phyloP scores from a whole-genome alignment of 2,797 vertebrate species.

The Aulostomus chinensis region DNA sequence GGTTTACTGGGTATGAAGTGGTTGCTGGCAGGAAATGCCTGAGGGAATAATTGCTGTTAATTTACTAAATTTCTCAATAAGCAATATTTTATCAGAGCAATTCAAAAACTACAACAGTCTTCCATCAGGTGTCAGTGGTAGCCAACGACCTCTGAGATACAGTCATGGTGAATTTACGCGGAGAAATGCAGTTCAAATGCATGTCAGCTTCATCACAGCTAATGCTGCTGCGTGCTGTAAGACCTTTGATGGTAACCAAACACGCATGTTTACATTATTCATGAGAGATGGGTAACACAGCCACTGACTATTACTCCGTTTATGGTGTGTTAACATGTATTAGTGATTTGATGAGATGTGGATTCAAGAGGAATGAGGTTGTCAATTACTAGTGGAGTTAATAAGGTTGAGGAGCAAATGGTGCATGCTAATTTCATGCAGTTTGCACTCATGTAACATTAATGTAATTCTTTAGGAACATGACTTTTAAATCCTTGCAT shows the following conservation, averaged over 20 bases:
- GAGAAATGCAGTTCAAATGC: slow-evolving; percentile 60
- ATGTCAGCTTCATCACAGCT: slow-evolving; percentile 56
- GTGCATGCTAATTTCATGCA: slow-evolving; percentile 60
- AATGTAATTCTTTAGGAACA: slow-evolving; percentile 59
- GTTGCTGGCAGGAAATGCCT: slow-evolving; percentile 29
- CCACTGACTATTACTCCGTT: slow-evolving; percentile 65
- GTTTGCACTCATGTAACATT: slow-evolving; percentile 61
- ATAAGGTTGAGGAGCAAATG: slow-evolving; percentile 69
- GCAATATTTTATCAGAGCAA: slow-evolving; percentile 56
- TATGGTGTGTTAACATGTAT: slow-evolving; percentile 74
- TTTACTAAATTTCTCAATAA: slow-evolving; percentile 48
- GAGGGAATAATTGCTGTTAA: slow-evolving; percentile 56
- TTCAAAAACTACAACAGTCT: slow-evolving; percentile 54
- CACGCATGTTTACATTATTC: slow-evolving; percentile 71
- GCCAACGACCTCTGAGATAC: slow-evolving; percentile 53
- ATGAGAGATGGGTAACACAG: slow-evolving; percentile 69
- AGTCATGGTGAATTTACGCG: slow-evolving; percentile 37
- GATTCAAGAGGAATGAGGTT: slow-evolving; percentile 60
- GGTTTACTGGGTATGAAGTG: slow-evolving; percentile 51
- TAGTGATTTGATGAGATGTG: slow-evolving; percentile 73
- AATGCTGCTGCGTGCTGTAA: slow-evolving; percentile 43
- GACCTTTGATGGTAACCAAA: slow-evolving; percentile 65
- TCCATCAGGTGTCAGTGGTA: slow-evolving; percentile 56
- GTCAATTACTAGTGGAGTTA: slow-evolving; percentile 63
- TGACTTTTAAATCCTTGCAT: slow-evolving; percentile 44